Base-by-base conservation (phyloP, 1,140 invertebrate species). In the Drosophila mauritiana region DNA sequence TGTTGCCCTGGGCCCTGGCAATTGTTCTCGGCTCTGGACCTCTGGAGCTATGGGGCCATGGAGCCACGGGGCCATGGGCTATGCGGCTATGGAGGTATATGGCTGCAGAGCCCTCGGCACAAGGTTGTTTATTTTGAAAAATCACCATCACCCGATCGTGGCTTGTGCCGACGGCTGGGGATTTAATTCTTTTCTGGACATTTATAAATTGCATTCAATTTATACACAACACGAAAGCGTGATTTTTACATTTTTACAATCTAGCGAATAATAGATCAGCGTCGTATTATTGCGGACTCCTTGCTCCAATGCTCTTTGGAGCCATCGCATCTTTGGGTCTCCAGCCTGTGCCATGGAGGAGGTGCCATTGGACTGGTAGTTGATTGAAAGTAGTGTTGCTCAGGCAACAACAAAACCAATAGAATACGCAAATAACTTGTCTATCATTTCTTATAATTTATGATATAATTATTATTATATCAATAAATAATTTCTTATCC, bases 71-170 rank as follows among this genome's bases (percentile, higher is more conserved):
- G 69, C 57, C 69, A 57, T 64, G 55, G 57, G 59, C 83, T 88
- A 8, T 31, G 27, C 27, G 27, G 43, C 63, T 78, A 73, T 78
- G 69, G 56, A 63, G 75, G 57, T 72, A 40, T n/a, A 46, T 53
- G 20, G 58, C 53, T 52, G 49, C 59, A 3, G 31, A 52, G 70
- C 57, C 70, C 70, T 65, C 56, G 58, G 59, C 83, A 80, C 84
- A 89, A 88, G 84, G 84, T 88, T 88, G 84, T 88, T 89, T 89
- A 86, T 88, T 84, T 88, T 88, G 84, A 88, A 89, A 88, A 88
- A 88, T 88, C 84, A 89, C 84, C 84, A 88, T 76, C 65, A 80
- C 55, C 63, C 69, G 54, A 77, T 86, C 78, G 82, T 82, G 79
- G 78, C 74, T 62, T 77, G 62, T 82, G 79, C 63, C 72, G 65